phyloP scores from a whole-genome alignment of 2,797 vertebrate species.

The Pristis pectinata region DNA sequence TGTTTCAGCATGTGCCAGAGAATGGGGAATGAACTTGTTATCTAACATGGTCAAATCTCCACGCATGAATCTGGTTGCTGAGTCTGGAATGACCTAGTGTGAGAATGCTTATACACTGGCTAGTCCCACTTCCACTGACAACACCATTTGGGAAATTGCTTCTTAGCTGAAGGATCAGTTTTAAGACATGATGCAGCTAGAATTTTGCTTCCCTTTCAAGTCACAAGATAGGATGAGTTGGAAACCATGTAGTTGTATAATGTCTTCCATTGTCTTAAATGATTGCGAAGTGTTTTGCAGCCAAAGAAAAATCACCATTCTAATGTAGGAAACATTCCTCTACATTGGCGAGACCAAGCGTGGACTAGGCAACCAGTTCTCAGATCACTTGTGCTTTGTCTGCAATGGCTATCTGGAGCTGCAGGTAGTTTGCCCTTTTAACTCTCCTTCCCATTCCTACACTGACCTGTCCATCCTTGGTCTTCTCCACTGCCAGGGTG shows the following conservation, averaged over 20 bases:
- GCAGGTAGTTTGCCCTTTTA: too few species aligned
- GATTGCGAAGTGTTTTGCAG: background rate
- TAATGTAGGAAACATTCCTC: background rate
- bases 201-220: background rate
- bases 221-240: background rate
- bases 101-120: background rate
- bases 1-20: background rate
- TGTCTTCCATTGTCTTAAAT: background rate
- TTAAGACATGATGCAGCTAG: background rate
- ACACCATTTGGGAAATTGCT: background rate
- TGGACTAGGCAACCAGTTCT: too few species aligned
- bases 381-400: too few species aligned
- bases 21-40: background rate
- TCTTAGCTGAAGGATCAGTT: background rate
- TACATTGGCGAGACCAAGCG: too few species aligned
- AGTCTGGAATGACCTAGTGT: background rate
- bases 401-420: too few species aligned
- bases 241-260: background rate
- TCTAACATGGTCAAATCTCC: background rate
- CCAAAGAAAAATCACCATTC: background rate
- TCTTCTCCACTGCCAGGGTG: too few species aligned
- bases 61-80: background rate
- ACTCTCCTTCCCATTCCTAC: too few species aligned
- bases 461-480: too few species aligned
- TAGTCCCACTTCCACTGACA: background rate